Conservation (phyloP, 2,113 vertebrate genomes). For the Grammomys surdaster region DNA sequence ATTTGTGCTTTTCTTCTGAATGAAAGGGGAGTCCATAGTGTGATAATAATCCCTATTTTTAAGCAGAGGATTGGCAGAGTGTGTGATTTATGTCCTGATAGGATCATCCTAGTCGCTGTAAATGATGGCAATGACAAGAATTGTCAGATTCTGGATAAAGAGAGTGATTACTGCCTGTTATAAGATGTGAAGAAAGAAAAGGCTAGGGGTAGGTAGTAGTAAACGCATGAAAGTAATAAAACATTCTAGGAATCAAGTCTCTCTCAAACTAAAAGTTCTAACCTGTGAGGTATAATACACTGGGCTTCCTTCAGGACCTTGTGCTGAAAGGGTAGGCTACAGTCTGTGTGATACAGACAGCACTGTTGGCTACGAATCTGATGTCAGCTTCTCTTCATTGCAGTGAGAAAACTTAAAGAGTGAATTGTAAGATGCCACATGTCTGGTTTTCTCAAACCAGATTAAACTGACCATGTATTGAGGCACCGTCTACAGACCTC, state of each 20-base stretch:
- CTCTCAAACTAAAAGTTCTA: background rate
- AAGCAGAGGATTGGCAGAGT: background rate
- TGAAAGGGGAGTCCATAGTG: background rate
- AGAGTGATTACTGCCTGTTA: background rate
- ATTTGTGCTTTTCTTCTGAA: background rate
- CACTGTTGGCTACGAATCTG: too few species aligned
- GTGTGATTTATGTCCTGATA: background rate
- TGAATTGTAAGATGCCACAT: background rate
- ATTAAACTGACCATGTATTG: background rate
- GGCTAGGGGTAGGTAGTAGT: background rate
- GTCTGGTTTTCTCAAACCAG: background rate
- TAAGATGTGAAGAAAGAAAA: background rate
- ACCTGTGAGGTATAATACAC: background rate
- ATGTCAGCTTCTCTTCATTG: background rate
- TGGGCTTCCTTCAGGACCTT: background rate
- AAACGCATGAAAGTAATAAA: constrained; percentile 6
- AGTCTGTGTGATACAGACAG: background rate
- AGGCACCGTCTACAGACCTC: background rate
- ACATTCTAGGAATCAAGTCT: background rate
- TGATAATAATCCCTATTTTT: background rate
- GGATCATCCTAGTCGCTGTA: background rate
- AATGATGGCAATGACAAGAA: background rate
- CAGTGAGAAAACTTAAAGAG: background rate
- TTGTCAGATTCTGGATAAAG: background rate
- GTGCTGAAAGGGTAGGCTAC: fast-evolving